phyloP scores from a whole-genome alignment of 2,113 vertebrate species.

The Aythya baeri region DNA sequence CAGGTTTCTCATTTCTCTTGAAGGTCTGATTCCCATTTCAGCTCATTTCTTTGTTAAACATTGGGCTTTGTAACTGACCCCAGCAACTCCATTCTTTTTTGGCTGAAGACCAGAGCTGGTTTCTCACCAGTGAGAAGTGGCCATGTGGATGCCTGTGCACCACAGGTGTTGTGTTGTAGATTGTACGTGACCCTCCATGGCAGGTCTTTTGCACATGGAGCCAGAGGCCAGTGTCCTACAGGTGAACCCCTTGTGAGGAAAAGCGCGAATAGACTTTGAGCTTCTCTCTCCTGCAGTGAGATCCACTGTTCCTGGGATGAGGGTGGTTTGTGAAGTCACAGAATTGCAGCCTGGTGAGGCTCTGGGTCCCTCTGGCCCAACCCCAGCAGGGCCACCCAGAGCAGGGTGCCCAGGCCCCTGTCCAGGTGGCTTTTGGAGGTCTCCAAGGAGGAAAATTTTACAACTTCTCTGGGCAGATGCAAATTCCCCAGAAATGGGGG shows the following conservation, averaged over 20 bases:
- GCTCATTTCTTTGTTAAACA: neutral
- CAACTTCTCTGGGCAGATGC: no score
- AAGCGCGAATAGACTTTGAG: neutral
- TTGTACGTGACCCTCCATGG: neutral
- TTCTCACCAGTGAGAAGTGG: neutral
- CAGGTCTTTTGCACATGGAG: neutral
- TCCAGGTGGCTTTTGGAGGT: no score
- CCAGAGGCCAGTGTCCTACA: neutral
- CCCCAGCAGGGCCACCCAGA: no score
- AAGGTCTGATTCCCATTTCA: neutral
- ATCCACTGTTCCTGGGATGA: neutral
- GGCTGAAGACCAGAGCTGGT: neutral
- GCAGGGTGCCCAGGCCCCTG: no score
- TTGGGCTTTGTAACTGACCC: neutral
- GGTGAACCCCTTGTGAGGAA: neutral
- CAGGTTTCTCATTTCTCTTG: neutral
- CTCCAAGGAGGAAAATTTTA: no score
- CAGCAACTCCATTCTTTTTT: neutral
- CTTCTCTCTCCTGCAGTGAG: neutral
- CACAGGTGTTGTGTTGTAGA: rapidly evolving
- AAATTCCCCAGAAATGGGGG: neutral
- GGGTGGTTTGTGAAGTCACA: neutral
- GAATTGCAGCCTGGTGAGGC: no score
- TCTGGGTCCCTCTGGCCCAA: no score
- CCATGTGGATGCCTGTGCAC: neutral